Base-by-base conservation (phyloP, 2,888 invertebrate species). In the Kuschelorhynchus macadamiae region DNA sequence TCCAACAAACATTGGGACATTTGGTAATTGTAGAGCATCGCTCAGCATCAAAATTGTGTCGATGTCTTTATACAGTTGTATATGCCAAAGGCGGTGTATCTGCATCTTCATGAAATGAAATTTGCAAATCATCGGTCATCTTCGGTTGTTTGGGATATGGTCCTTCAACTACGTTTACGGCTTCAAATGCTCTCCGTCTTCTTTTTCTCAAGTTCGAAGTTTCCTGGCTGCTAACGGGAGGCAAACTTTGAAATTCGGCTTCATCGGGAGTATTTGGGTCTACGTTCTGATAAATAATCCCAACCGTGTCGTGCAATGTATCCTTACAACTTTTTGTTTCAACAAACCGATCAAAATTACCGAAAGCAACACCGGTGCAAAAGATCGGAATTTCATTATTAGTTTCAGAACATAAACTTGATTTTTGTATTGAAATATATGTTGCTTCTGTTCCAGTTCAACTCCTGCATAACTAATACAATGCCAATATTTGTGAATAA, bases 181-280 rank as follows among this genome's bases (percentile, higher is more conserved):
- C 25, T 7, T 7, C 25, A 25, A 25, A 25, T 25, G 25, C 3
- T 70, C 76, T 72, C 55, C 73, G 66, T 74, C 67, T 64, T 71
- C 71, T 70, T 63, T 70, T 73, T 67, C 44, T 56, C n/a, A 41
- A 50, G 16, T 25, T 25, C 7, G 25, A 25, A 25, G 25, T 25
- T 25, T 25, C 25, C 25, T 25, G 25, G 7, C 25, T 25, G 25
- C 25, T 25, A 7, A 25, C 12, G 21, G 49, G 4, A 25, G 25
- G 25, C 11, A 36, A 36, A 36, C 11, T 12, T 42, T 5, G 42
- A 11, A 16, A 5, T 42, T 42, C 42, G 14, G 42, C 5, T 42
- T 16, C 42, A 42, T 2, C 17, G 4, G 14, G 12, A 36, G 17
- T 53, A 41, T 53, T 53, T 36, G 36, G 20, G 32, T 53, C 53